Evolutionary conservation across 2,113 vertebrate genomes (phyloP), one percentile per base, ranked within the genome.

Genomic region (Anas platyrhynchos): DNA sequence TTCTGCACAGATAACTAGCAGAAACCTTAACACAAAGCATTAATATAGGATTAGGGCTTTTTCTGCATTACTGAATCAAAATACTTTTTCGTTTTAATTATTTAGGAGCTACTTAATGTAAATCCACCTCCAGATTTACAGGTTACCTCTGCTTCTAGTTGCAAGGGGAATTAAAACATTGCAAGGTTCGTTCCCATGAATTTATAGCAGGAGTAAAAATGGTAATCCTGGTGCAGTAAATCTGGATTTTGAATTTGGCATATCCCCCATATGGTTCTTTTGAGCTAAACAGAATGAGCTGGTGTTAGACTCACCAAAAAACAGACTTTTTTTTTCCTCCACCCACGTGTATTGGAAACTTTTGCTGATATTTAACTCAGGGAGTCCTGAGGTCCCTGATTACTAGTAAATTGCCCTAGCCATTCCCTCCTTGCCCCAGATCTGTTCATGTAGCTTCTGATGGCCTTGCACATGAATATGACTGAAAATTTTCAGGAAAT

Each of bases 261-360:
- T n/a, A 54, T 76, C 38, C 55, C 36, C 29, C 26, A 22, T 29
- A 7, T 20, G 23, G 17, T 38, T 81, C 11, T 75, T 77, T 43
- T 52, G 31, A 78, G 18, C 20, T 86, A 61, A 74, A 52, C 46
- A 41, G 22, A 63, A 65, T 29, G 12, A 56, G 11, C 26, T 91
- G 46, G 8, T 0, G 0, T 26, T 56, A 46, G 11, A 50, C 16
- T 67, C 25, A 36, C 3, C 43, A 69, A 16, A 16, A 69, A 88
- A 16, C 1, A 32, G 2, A 0, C 48, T 38, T 48, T 36, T 74
- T n/a, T 72, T 58, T 58, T 68, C 89, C 50, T 74, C 46, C 69
- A 62, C 32, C 23, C 11, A 14, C 3, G 8, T 25, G 3, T 9
- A 41, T n/a, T 44, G 43, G 21, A 59, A 91, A 72, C 2, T 41